Conservation (phyloP, 2,888 invertebrate genomes). For the Disparrhopalites patrizii region DNA sequence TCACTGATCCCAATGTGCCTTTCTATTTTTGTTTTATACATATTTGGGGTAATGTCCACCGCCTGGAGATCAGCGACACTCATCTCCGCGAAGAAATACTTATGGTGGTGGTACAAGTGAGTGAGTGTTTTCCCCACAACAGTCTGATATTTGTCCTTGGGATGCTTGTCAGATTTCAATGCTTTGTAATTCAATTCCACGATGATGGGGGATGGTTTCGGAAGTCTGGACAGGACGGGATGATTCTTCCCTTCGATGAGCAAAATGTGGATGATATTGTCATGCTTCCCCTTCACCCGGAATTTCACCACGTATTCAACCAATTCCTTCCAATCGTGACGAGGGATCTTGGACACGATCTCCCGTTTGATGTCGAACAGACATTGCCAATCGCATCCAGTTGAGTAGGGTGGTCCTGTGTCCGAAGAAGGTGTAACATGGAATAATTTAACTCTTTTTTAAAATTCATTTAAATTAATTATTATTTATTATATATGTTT, state of each 20-base stretch:
- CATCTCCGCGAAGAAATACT: not conserved
- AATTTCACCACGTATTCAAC: not conserved
- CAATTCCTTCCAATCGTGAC: not conserved
- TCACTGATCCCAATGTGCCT: not conserved
- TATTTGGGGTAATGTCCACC: not conserved
- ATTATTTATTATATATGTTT: not conserved
- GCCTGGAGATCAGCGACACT: not conserved
- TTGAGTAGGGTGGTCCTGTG: no score
- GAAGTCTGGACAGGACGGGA: conserved; percentile 28
- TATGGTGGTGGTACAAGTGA: not conserved
- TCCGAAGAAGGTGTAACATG: no score
- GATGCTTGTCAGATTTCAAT: conserved; percentile 1
- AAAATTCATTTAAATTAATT: no score
- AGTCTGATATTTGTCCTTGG: not conserved
- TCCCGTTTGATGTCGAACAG: no score
- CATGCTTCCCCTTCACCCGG: not conserved
- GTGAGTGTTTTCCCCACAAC: not conserved
- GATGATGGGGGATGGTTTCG: conserved; percentile 29
- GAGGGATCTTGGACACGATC: no score
- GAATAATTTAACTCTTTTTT: no score
- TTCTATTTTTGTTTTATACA: not conserved
- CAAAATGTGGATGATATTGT: conserved; percentile 13
- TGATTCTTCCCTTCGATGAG: conserved; percentile 30
- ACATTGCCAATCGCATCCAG: no score
- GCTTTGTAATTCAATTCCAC: conserved; percentile 5